phyloP scores from a whole-genome alignment of 2,113 vertebrate species.

The Ctenodactylus gundi region DNA sequence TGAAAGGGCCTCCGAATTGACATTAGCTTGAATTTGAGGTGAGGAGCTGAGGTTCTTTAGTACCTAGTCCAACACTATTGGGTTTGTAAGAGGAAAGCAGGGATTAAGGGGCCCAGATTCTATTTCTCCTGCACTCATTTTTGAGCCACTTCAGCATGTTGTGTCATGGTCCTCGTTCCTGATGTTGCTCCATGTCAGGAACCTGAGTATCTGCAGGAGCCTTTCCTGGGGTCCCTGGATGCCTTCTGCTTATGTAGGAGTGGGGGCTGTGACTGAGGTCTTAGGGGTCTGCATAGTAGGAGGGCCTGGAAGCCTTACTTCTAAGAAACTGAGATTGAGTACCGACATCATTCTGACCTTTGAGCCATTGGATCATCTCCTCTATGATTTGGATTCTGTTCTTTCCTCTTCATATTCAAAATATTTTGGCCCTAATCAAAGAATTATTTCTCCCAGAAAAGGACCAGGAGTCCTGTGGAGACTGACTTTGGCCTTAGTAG shows the following conservation, averaged over 20 bases:
- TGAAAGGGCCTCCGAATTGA: neutral
- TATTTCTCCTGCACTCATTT: neutral
- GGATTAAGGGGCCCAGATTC: neutral
- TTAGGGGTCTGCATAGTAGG: neutral
- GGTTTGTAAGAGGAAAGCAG: neutral
- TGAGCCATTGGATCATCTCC: neutral
- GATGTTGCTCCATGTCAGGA: neutral
- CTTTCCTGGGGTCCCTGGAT: fast-evolving
- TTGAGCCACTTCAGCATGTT: neutral
- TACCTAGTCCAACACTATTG: fast-evolving
- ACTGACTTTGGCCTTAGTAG: fast-evolving
- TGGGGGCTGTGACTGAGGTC: neutral
- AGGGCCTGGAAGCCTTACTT: neutral
- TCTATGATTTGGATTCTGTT: neutral
- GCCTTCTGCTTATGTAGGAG: fast-evolving
- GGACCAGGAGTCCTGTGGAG: neutral
- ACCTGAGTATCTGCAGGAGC: neutral
- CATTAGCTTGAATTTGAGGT: neutral
- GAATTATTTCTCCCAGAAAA: neutral
- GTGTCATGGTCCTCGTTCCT: neutral
- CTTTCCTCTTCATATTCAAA: neutral
- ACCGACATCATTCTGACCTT: neutral
- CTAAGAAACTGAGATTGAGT: neutral
- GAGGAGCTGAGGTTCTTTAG: neutral
- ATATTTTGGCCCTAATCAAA: neutral